Percentiles rank a stretch among this genome's conserved stretches.
Conservation (phyloP, 2,888 invertebrate genomes). For the Tuta absoluta region DNA sequence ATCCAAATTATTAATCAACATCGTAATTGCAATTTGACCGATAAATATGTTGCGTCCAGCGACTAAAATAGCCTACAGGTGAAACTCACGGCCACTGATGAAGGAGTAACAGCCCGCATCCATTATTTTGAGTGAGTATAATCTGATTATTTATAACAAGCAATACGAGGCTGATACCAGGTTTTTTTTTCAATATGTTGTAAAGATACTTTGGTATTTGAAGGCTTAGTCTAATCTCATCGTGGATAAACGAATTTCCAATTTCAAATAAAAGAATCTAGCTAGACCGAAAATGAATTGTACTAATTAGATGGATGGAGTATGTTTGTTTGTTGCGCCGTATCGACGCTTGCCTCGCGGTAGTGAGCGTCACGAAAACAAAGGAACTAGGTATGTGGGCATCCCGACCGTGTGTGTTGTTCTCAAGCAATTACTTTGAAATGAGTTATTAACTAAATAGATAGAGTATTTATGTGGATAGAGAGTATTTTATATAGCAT, state of each 20-base stretch:
- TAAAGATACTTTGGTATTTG: too few relatives aligned
- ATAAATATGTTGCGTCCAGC: constrained; percentile 65
- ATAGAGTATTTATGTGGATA: neutral
- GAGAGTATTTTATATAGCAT: too few relatives aligned
- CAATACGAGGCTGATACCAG: too few relatives aligned
- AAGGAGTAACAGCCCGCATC: constrained; percentile 51
- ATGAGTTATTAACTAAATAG: constrained; percentile 2
- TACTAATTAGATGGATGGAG: constrained; percentile 39
- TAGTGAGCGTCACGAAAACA: constrained; percentile 26
- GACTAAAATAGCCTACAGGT: constrained; percentile 74
- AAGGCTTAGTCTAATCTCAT: too few relatives aligned
- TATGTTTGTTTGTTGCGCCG: constrained; percentile 24
- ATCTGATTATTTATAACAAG: neutral
- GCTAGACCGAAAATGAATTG: neutral
- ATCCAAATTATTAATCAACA: neutral
- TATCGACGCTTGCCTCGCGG: constrained; percentile 18
- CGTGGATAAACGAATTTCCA: too few relatives aligned
- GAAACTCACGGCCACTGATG: constrained; percentile 58
- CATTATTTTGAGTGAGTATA: neutral
- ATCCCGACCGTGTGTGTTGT: neutral
- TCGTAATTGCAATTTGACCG: constrained; percentile 44
- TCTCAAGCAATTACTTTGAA: constrained; percentile 19
- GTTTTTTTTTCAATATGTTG: too few relatives aligned
- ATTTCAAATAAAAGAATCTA: too few relatives aligned
- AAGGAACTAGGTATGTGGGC: constrained; percentile 26